phyloP scores from a whole-genome alignment of 2,113 vertebrate genomes.

The Ardeotis arabs region DNA sequence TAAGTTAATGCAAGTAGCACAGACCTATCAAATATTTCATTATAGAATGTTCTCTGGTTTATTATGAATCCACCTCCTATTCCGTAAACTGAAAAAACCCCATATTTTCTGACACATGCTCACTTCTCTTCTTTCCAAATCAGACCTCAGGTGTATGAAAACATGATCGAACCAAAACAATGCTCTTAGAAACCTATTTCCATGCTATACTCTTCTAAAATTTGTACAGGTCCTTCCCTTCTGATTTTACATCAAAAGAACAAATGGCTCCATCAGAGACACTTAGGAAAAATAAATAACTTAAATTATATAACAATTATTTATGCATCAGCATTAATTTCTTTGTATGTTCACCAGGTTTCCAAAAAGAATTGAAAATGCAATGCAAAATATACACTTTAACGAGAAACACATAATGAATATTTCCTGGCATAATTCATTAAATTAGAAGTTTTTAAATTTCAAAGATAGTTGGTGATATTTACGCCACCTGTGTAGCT shows the following conservation, averaged over 20 bases:
- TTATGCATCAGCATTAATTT: not conserved
- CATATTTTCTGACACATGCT: not conserved
- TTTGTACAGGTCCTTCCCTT: not conserved
- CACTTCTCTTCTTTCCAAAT: not conserved
- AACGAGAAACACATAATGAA: not conserved
- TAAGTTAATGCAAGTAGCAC: conserved; percentile 4
- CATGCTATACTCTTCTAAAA: not conserved
- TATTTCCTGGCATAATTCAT: not conserved
- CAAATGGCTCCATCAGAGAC: not conserved
- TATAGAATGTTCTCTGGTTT: not conserved
- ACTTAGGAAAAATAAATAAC: not conserved
- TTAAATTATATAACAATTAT: not conserved
- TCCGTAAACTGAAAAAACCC: not conserved
- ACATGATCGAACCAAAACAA: not conserved
- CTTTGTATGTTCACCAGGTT: not conserved
- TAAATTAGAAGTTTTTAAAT: not conserved
- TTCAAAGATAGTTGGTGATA: not conserved
- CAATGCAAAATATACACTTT: not conserved
- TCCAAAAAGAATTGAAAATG: not conserved
- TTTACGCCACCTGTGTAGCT: not conserved
- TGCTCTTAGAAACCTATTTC: not conserved
- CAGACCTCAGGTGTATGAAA: not conserved
- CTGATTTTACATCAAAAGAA: not conserved
- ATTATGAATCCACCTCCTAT: not conserved
- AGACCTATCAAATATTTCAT: not conserved